Conservation (phyloP, 2,797 vertebrate species). For the Danio kyathit region DNA sequence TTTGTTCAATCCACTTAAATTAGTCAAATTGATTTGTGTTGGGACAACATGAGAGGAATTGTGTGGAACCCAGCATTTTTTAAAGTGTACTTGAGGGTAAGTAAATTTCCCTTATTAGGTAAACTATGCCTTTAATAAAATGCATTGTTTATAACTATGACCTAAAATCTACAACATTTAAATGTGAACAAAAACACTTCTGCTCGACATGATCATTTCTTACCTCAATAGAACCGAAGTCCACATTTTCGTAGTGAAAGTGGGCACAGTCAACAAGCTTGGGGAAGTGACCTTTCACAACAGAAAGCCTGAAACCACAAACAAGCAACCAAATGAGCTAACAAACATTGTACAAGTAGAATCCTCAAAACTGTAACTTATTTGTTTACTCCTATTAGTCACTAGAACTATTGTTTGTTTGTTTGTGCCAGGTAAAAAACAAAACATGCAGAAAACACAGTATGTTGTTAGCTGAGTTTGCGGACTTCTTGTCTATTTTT, state of each 20-base stretch:
- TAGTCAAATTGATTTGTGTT: no score
- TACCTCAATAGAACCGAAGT: slow-evolving; percentile 84
- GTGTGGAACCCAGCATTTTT: no score
- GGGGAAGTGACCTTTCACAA: slow-evolving; percentile 83
- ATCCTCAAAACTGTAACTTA: background rate
- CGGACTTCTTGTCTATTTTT: no score
- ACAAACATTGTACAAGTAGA: background rate
- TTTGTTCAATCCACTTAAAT: no score
- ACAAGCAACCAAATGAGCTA: background rate
- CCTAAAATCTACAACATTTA: background rate
- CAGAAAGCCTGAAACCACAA: slow-evolving; percentile 72
- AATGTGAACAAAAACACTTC: background rate
- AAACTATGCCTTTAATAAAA: no score
- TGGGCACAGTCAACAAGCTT: slow-evolving; percentile 85
- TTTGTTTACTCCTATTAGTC: background rate
- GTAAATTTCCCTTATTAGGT: no score
- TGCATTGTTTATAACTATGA: background rate
- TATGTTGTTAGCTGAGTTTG: no score
- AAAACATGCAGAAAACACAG: no score
- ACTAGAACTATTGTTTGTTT: background rate
- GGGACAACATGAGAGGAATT: no score
- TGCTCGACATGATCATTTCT: slow-evolving; percentile 11
- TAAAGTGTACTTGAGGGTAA: no score
- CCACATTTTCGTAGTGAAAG: slow-evolving; percentile 86
- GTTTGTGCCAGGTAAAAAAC: no score